Evolutionary conservation across 1,140 invertebrate species (phyloP), one percentile per base, ranked within the genome.

Genomic region (Luehdorfia chinensis): DNA sequence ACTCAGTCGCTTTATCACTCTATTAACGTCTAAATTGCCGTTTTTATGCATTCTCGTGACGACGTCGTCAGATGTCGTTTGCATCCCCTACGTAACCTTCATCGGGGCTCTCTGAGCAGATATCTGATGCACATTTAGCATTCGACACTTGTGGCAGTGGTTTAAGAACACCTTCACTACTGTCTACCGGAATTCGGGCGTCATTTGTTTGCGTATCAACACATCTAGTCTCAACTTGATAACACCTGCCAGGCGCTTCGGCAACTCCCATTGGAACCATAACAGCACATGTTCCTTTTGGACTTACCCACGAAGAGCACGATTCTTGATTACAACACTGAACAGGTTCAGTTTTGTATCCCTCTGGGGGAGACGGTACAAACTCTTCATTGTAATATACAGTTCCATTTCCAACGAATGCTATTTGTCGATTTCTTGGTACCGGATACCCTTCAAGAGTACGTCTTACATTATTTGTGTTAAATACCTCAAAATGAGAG

Each of bases 51-150:
- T 71, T 77, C 50, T 87, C 84, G 57, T 63, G 83, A 52, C 86
- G 90, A 79, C 87, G 92, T 91, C 67, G 89, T 90, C 90, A 90
- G 75, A 90, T 90, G 59, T 90, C 89, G 61, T 89, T 88, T 37
- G 72, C 90, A 67, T 95, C 94, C 15, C 94, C 94, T 30, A 94
- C 94, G 72, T 95, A 96, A 1, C 94, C 94, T 72, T 96, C 94
- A 72, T 96, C 94, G 2, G 94, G 94, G 72, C 94, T 95, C 59
- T 96, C 94, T 1, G 93, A 92, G 55, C 93, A 88, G n/a, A 90
- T 89, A 47, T 90, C 92, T 47, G 84, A 87, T 11, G 69, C 76
- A 59, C 78, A 87, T 66, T 85, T 87, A 33, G 77, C 80, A 46
- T 83, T 83, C 18, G 79, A 84, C 46, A 79, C 73, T 71, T 85